Conservation (phyloP, 2,888 invertebrate genomes). For the Celastrina argiolus region DNA sequence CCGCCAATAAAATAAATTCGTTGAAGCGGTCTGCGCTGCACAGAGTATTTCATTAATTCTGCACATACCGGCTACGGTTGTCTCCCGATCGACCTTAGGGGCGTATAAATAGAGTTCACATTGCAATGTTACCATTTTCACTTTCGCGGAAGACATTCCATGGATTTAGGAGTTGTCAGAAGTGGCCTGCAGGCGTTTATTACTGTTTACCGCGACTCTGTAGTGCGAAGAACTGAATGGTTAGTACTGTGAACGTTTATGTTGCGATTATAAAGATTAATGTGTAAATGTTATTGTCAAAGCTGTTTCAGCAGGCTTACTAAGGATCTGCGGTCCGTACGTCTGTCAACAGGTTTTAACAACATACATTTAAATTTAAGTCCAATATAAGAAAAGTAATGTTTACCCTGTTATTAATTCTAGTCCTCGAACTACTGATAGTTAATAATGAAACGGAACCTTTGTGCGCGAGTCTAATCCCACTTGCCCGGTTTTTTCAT, state of each 20-base stretch:
- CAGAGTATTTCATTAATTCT: slow-evolving; percentile 47
- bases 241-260: not conserved
- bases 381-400: too few species aligned
- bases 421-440: too few species aligned
- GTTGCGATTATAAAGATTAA: not conserved
- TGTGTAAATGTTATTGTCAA: not conserved
- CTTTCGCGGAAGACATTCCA: slow-evolving; percentile 55
- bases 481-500: too few species aligned
- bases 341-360: too few species aligned
- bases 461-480: too few species aligned
- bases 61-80: slow-evolving; percentile 37
- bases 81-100: slow-evolving; percentile 28
- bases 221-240: slow-evolving; percentile 27
- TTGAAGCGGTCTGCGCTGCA: slow-evolving; percentile 40
- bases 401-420: too few species aligned
- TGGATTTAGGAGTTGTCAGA: slow-evolving; percentile 57
- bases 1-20: slow-evolving; percentile 17
- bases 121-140: slow-evolving; percentile 35
- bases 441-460: too few species aligned
- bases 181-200: slow-evolving; percentile 39
- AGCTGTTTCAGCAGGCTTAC: too few species aligned
- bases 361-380: too few species aligned
- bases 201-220: slow-evolving; percentile 34
- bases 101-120: slow-evolving; percentile 33
- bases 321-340: too few species aligned